Conservation (phyloP, 2,888 invertebrate species). For the Hirtodrosophila histrioides region DNA sequence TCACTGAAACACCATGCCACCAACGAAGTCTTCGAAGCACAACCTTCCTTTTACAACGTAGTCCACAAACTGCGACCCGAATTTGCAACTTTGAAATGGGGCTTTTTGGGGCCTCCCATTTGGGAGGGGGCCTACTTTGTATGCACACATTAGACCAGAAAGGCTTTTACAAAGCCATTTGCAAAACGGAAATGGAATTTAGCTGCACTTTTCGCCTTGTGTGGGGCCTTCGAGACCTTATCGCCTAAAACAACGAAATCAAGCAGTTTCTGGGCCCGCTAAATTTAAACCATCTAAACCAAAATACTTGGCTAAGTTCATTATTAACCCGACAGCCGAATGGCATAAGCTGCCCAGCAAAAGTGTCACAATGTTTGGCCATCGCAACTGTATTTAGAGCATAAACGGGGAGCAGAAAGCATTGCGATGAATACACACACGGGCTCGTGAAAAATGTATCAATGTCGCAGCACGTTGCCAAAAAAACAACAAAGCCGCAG, state of each 20-base stretch:
- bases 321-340: constrained; percentile 45
- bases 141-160: constrained; percentile 29
- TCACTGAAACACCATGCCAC: constrained; percentile 4
- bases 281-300: constrained; percentile 4
- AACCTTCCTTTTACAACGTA: not conserved
- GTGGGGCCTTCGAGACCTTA: constrained; percentile 1
- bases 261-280: constrained; percentile 1
- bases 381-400: constrained; percentile 13
- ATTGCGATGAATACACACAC: constrained; percentile 13
- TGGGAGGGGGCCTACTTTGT: constrained; percentile 15
- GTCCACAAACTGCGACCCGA: not conserved
- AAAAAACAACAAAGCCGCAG: constrained; percentile 11
- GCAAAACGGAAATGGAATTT: constrained; percentile 40
- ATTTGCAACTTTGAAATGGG: not conserved
- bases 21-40: not conserved
- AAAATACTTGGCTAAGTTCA: constrained; percentile 29
- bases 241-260: not conserved
- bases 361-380: constrained; percentile 38
- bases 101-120: not conserved
- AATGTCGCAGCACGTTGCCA: constrained; percentile 44
- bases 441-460: constrained; percentile 5
- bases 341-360: constrained; percentile 18
- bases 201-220: constrained; percentile 16
- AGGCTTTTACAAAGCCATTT: not conserved
- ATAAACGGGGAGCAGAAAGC: constrained; percentile 5